Evolutionary conservation across 2,113 vertebrate genomes (phyloP), one percentile per base, ranked within the genome.

Genomic region (Chloropsis cyanopogon): DNA sequence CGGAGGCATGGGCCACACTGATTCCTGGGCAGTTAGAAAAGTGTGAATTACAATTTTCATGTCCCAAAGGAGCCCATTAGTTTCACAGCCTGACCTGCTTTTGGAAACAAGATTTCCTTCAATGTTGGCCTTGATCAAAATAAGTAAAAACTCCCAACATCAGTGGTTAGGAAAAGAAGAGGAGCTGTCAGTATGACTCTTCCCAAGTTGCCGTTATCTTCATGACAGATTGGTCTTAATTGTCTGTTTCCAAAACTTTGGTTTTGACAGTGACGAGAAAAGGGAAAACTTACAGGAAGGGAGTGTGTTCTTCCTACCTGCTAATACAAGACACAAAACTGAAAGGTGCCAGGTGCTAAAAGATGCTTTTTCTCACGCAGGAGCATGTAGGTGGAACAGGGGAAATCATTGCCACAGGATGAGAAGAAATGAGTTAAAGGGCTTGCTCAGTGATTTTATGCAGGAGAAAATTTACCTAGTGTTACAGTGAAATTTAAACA

Each of bases 51-150:
- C 68, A 88, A 71, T 56, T 39, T 37, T 81, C 31, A 4, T 28
- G 71, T 97, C 94, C 92, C 94, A 65, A 23, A 91, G 96, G 93
- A 92, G 61, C 89, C 96, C 66, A 95, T 96, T 96, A 97, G 86
- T 85, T 93, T 94, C 85, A 49, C 66, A 92, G 57, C 46, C 78
- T 96, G 91, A 90, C 93, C 88, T 96, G 94, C 11, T 96, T 93
- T 95, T 86, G 85, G 88, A 92, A 81, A 76, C 71, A 77, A 50
- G 35, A n/a, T 90, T 93, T 14, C 31, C 68, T 92, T 86, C 25
- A 3, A 20, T 83, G 37, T 75, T 93, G 69, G 87, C 79, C 85
- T 96, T 95, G 47, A 96, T 96, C 85, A 88, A 78, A 97, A 52
- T 63, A 90, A 77, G 42, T 71, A 76, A 92, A 83, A 96, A 90